These are phyloP conservation scores for Mormoops blainvillei DNA, from an alignment of 2,113 vertebrate genomes.

Conservation along the genomic window DNA sequence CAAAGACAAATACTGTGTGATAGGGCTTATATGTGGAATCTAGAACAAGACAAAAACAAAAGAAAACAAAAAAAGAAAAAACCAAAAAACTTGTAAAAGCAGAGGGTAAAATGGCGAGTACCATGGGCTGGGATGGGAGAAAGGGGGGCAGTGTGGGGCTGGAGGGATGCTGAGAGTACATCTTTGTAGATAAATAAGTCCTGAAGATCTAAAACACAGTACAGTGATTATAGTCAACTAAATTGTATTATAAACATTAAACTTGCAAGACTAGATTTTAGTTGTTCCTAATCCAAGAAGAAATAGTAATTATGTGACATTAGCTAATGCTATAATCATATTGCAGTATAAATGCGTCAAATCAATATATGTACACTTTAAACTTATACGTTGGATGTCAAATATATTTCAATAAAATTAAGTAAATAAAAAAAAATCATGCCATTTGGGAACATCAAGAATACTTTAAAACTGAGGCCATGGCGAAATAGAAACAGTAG, in stretches of 20 bases:
- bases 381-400: neutral
- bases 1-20: neutral
- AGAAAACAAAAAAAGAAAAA: neutral
- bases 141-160: too few relatives aligned
- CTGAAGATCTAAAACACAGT: neutral
- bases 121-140: too few relatives aligned
- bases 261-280: neutral
- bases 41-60: too few relatives aligned
- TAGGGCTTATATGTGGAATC: neutral
- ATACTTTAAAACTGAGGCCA: neutral
- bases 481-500: neutral
- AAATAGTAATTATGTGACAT: neutral
- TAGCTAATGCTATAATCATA: neutral
- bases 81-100: neutral
- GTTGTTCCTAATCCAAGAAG: neutral
- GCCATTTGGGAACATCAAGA: neutral
- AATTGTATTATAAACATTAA: neutral
- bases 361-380: neutral
- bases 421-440: neutral
- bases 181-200: neutral
- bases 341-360: neutral
- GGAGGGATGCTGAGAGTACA: neutral
- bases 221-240: neutral
- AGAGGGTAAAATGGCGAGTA: neutral
- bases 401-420: neutral